Evolutionary conservation across 2,113 vertebrate species (phyloP).

Genomic region (Podilymbus podiceps): DNA sequence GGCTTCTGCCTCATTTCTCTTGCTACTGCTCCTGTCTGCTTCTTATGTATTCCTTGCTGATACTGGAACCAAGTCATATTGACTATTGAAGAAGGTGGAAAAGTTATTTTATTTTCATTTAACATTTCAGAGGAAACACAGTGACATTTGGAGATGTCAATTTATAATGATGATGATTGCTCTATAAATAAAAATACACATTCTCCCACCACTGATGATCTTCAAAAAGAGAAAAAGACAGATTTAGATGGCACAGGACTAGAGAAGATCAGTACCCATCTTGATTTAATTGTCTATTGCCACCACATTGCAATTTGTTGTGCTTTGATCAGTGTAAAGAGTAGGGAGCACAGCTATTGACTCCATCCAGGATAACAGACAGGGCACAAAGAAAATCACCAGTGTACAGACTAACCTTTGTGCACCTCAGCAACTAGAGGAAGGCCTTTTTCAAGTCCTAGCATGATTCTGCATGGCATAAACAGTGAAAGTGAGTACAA

Average conservation of each 20-base stretch:
- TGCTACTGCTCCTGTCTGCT: neutral
- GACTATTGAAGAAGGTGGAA: neutral
- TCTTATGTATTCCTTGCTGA: neutral
- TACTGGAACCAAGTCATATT: neutral
- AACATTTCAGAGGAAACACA: neutral
- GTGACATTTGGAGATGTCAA: neutral
- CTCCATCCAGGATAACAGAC: neutral
- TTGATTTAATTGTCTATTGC: neutral
- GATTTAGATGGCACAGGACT: neutral
- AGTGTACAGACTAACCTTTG: neutral
- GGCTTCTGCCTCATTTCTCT: neutral
- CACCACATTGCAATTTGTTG: neutral
- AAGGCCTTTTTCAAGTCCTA: neutral
- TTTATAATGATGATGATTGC: neutral
- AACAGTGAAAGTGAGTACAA: neutral
- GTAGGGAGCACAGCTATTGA: neutral
- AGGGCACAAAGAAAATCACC: neutral
- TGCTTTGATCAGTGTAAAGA: neutral
- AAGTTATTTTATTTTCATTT: neutral
- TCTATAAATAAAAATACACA: neutral
- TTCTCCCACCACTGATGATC: neutral
- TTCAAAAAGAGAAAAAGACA: neutral
- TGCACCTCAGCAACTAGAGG: neutral
- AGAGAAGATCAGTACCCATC: neutral
- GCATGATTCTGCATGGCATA: neutral